These are phyloP conservation scores for Eilema depressum DNA, from an alignment of 2,888 invertebrate genomes.

Conservation along the genomic window DNA sequence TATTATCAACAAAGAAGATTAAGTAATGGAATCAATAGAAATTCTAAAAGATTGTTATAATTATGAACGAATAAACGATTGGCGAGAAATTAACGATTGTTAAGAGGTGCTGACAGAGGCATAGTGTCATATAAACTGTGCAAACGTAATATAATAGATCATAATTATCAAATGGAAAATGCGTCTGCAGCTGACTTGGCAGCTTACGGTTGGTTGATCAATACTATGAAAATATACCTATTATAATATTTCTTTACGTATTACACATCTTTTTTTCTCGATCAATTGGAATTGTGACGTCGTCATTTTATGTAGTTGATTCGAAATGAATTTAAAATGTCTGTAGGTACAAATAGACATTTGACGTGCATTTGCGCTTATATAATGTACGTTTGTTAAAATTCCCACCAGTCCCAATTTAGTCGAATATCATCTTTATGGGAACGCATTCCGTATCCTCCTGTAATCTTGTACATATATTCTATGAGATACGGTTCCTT, in stretches of 20 bases:
- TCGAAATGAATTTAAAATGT: background rate
- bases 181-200: background rate
- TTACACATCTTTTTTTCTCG: too few species aligned
- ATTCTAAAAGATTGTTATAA: background rate
- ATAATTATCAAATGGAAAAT: background rate
- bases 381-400: background rate
- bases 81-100: background rate
- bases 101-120: background rate
- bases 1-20: background rate
- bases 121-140: background rate
- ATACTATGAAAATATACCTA: background rate
- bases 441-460: background rate
- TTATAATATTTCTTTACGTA: too few species aligned
- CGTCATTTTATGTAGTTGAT: too few species aligned
- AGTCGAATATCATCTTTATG: background rate
- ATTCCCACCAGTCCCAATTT: background rate
- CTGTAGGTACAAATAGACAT: background rate
- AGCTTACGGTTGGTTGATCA: background rate
- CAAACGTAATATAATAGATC: background rate
- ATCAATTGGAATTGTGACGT: too few species aligned
- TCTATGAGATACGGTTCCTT: constrained; percentile 9
- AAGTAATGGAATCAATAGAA: background rate
- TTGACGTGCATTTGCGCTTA: background rate
- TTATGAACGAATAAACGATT: background rate
- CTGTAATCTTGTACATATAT: constrained; percentile 3